Base-by-base conservation (phyloP, 2,888 invertebrate species). In the Mechanitis mazaeus region DNA sequence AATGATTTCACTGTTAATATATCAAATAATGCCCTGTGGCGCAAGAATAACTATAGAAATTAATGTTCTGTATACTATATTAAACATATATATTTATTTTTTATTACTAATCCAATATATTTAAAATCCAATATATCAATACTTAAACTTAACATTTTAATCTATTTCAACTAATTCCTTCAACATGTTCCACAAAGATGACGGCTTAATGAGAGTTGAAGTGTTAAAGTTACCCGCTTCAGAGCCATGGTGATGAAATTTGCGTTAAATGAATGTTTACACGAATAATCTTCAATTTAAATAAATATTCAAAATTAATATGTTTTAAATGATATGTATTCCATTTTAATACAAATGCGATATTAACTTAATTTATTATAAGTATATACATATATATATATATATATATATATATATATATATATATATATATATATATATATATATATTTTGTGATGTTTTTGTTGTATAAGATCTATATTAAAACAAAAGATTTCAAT, bases 171-270 rank as follows among this genome's bases (percentile, higher is more conserved):
- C 47, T 50, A 50, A 28, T 28, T 50, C 31, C 4, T 6, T n/a
- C 11, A 50, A 50, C 64, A 63, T 63, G 60, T 63, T 64, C 61
- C 64, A 64, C 65, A 56, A 59, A 60, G 62, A 67, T 67, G 64
- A 61, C 58, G 61, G 65, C 60, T 63, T 66, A 65, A 68, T 68
- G 64, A 57, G 62, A 61, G 54, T 67, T 59, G 65, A 58, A 64
- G 64, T 55, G 63, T 60, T 58, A 61, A 62, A 58, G 47, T 55
- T 55, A 66, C 66, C 59, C 61, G 65, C 65, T 60, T 58, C 45
- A 31, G 53, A 58, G 60, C 59, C 56, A 57, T 57, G 59, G 59
- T 55, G 55, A 54, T 58, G 60, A 64, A 63, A 63, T 58, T 61
- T 59, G 58, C 62, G 58, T 58, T 61, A 45, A 56, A 57, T 53